Conservation (phyloP, 2,113 vertebrate species). For the Piaya cayana region DNA sequence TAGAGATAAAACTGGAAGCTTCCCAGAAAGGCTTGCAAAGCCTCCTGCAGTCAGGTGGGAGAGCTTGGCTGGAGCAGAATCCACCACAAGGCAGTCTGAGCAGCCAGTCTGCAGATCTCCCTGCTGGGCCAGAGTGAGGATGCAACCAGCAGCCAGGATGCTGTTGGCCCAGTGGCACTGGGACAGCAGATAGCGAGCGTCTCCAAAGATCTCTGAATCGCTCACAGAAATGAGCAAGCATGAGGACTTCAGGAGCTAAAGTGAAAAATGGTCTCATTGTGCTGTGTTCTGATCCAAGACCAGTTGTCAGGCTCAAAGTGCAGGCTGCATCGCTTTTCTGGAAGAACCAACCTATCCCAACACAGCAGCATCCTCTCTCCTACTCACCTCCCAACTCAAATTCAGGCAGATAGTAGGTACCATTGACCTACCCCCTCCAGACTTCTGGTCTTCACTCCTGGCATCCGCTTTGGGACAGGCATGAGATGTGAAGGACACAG, state of each 20-base stretch:
- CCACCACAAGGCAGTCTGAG: fast-evolving
- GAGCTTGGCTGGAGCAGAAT: neutral
- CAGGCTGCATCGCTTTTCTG: neutral
- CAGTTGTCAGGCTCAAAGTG: neutral
- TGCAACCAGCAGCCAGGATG: neutral
- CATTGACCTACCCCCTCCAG: neutral
- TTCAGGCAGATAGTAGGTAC: fast-evolving
- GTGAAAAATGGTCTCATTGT: neutral
- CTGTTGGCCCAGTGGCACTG: neutral
- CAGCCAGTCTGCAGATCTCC: neutral
- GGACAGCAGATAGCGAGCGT: neutral
- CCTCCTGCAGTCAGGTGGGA: neutral
- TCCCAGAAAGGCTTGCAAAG: neutral
- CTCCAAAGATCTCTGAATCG: neutral
- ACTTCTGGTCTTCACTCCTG: neutral
- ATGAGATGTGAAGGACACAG: neutral
- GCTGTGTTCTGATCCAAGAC: neutral
- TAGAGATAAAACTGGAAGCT: neutral
- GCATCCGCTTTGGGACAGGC: neutral
- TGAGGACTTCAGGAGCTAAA: fast-evolving
- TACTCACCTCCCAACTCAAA: neutral
- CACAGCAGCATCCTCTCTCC: neutral
- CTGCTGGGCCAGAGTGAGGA: neutral
- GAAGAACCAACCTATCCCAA: neutral
- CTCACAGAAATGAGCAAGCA: neutral